Base-by-base conservation (phyloP, 2,797 vertebrate species). In the Platalea minor region DNA sequence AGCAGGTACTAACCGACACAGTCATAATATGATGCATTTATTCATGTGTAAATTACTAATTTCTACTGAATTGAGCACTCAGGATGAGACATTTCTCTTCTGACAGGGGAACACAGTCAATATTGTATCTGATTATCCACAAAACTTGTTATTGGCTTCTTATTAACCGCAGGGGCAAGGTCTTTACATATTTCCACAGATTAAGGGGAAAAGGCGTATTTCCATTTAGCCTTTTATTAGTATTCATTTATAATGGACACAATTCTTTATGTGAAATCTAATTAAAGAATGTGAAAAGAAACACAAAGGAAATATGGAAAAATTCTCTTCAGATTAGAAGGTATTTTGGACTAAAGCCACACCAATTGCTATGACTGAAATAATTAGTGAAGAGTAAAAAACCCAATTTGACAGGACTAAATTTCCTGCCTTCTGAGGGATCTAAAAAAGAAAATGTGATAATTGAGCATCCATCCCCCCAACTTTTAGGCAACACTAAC, bases 31-130 rank as follows among this genome's bases (percentile, higher is more conserved):
- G 41, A 14, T 53, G 7, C 39, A 51, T 91, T 93, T 93, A 89
- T 85, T 97, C 81, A 88, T 18, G 72, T 67, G 24, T 64, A 91
- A 80, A 96, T 85, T 90, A 80, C 76, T 86, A n/a, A 95, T 95
- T 92, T 95, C 74, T 93, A 92, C 45, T 91, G 80, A 96, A 94
- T 60, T 76, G 60, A 96, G 33, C 18, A 72, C 45, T 95, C n/a
- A 17, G 70, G 64, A 95, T 46, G 5, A 89, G 83, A 95, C 37
- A 91, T 87, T 93, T 77, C 24, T 88, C 75, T 92, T 89, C 91
- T 91, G n/a, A 63, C 33, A 74, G 31, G 13, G 73, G 33, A 88
- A 76, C 75, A 91, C 26, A 91, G 57, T 48, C 67, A 53, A 31
- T 91, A 67, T 51, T 91, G 73, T 74, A 92, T 43, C 11, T 70